A percentile compares a stretch with the other conserved stretches of the same genome.
Evolutionary conservation across 2,888 invertebrate species (phyloP).

Genomic region (Entomobrya proxima): DNA sequence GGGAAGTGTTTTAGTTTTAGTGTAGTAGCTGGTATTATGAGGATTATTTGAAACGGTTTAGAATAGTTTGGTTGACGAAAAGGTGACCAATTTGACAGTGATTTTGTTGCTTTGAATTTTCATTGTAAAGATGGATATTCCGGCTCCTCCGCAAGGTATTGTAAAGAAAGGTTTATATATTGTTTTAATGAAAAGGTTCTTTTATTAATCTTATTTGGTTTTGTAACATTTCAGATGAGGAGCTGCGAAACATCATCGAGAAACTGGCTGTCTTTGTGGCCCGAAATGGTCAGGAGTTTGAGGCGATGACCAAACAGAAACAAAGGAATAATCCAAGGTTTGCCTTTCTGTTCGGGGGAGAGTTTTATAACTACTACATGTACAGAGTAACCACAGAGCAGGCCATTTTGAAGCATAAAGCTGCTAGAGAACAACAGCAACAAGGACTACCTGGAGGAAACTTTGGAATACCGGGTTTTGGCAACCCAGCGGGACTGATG

Average conservation of each 20-base stretch:
- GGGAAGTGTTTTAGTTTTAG: too few relatives aligned
- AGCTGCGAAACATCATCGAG: conserved; percentile 97
- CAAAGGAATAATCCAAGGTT: conserved; percentile 99
- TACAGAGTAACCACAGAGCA: conserved; percentile 96
- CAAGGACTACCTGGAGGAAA: conserved; percentile 40
- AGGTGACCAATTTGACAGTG: too few relatives aligned
- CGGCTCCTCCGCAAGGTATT: neutral
- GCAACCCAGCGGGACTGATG: conserved; percentile 46
- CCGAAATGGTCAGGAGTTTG: conserved; percentile 99
- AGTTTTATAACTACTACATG: conserved; percentile 96
- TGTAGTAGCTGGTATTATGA: too few relatives aligned
- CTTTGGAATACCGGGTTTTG: conserved; percentile 52
- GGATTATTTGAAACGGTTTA: too few relatives aligned
- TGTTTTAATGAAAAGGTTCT: neutral
- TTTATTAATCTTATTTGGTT: neutral
- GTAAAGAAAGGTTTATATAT: neutral
- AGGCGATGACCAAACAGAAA: conserved; percentile 98
- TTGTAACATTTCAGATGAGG: conserved; percentile 83
- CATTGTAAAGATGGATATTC: too few relatives aligned
- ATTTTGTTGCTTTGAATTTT: too few relatives aligned
- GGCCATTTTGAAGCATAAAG: conserved; percentile 81
- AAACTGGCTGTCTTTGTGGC: conserved; percentile 99
- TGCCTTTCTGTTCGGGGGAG: conserved; percentile 97
- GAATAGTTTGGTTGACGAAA: too few relatives aligned
- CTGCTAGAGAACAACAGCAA: conserved; percentile 74